These are phyloP conservation scores for Coregonus clupeaformis DNA, from an alignment of 2,113 vertebrate genomes.

Conservation along the genomic window DNA sequence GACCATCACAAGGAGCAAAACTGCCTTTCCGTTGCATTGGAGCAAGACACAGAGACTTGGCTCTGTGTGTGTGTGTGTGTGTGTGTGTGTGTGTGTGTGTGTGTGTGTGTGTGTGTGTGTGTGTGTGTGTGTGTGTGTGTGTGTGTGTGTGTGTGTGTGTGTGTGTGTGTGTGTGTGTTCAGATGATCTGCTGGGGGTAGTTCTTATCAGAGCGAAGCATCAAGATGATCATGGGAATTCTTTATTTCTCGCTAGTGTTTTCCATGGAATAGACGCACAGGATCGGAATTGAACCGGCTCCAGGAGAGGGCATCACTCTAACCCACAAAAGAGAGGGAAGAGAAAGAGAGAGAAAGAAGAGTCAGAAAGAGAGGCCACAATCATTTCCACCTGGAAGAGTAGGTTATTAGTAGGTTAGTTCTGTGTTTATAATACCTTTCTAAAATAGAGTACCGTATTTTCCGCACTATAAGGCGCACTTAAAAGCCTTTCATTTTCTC, in stretches of 20 bases:
- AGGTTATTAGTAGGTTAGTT: conserved; percentile 6
- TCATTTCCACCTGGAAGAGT: conserved; percentile 27
- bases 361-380: conserved; percentile 9
- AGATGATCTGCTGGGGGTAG: conserved; percentile 1
- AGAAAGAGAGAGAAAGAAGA: background rate
- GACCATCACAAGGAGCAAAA: background rate
- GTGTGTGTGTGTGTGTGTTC: conserved; percentile 4
- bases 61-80: conserved; percentile 1
- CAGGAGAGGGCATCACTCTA: background rate
- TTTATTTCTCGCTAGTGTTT: conserved; percentile 1
- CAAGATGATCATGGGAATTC: background rate
- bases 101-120: conserved; percentile 12
- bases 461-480: no score
- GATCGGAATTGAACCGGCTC: background rate
- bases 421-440: background rate
- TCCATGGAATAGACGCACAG: background rate
- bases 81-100: conserved; percentile 10
- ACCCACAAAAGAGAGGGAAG: background rate
- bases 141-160: conserved; percentile 12
- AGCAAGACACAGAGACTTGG: background rate
- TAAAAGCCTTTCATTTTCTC: no score
- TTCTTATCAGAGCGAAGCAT: background rate
- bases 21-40: conserved; percentile 14
- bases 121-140: conserved; percentile 10
- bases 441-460: conserved; percentile 8